phyloP scores from a whole-genome alignment of 1,140 invertebrate species.

The Stegodyphus dumicola region DNA sequence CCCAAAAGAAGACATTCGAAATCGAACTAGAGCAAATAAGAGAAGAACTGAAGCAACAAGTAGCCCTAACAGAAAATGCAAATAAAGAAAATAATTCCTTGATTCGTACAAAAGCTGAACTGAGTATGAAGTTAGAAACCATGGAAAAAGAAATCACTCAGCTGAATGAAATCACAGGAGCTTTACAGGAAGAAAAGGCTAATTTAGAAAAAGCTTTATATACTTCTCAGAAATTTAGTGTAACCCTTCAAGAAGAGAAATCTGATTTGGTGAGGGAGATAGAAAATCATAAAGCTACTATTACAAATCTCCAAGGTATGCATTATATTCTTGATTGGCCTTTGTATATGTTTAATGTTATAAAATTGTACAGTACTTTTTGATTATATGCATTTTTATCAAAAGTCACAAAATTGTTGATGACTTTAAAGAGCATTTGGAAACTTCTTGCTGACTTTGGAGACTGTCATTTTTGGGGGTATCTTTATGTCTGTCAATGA shows the following conservation, averaged over 20 bases:
- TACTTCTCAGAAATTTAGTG: neutral
- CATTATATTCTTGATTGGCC: too few relatives aligned
- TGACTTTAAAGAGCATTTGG: too few relatives aligned
- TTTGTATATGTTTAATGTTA: too few relatives aligned
- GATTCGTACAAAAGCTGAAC: conserved; percentile 24
- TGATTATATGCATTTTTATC: too few relatives aligned
- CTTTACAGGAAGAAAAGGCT: conserved; percentile 25
- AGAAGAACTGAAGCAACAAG: conserved; percentile 15
- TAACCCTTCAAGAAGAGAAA: conserved; percentile 20
- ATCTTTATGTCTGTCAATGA: too few relatives aligned
- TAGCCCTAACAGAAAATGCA: neutral
- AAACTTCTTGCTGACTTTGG: too few relatives aligned
- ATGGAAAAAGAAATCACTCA: conserved; percentile 16
- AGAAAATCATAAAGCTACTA: neutral
- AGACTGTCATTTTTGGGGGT: too few relatives aligned
- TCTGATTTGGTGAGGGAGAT: conserved; percentile 20
- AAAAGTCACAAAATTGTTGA: too few relatives aligned
- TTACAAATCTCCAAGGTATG: conserved; percentile 25
- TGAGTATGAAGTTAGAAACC: conserved; percentile 17
- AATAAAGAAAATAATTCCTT: conserved; percentile 31
- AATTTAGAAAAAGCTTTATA: conserved; percentile 12
- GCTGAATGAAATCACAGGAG: conserved; percentile 1
- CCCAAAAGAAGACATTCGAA: conserved; percentile 29
- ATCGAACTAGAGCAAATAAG: conserved; percentile 27
- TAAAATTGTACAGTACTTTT: too few relatives aligned